Percentiles rank a stretch among this genome's conserved stretches.
Evolutionary conservation across 2,888 invertebrate species (phyloP).

Genomic region (Chamaedrilus cognettii): DNA sequence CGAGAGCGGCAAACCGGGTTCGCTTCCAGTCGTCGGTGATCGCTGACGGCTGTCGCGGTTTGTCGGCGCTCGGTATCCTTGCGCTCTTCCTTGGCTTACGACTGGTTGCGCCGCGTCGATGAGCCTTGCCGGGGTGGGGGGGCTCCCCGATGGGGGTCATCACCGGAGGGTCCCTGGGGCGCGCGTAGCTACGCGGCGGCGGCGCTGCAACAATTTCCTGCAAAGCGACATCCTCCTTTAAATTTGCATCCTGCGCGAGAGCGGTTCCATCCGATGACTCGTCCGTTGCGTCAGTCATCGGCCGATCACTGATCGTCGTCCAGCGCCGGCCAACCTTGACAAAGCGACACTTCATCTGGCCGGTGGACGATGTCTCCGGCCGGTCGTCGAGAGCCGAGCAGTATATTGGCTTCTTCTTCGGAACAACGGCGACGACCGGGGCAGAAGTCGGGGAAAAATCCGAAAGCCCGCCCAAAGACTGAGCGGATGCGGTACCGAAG

Average conservation of each 20-base stretch:
- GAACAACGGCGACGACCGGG: neutral
- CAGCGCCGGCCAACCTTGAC: constrained; percentile 1
- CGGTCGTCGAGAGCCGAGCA: neutral
- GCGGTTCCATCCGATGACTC: neutral
- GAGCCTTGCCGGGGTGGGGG: neutral
- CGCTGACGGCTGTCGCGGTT: neutral
- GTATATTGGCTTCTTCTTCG: constrained; percentile 2
- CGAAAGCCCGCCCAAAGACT: too few species aligned
- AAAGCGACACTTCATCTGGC: constrained; percentile 4
- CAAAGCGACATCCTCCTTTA: too few species aligned
- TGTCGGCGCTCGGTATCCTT: neutral
- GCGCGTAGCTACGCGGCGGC: neutral
- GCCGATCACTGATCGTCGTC: constrained; percentile 2
- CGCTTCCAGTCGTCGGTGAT: neutral
- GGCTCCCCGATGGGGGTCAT: neutral
- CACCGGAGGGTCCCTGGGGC: neutral
- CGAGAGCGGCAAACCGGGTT: neutral
- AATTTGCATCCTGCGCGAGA: neutral
- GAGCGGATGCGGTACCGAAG: too few species aligned
- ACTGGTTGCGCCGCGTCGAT: neutral
- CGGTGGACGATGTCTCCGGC: neutral
- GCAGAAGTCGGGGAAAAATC: too few species aligned
- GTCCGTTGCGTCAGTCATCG: neutral
- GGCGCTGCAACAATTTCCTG: too few species aligned
- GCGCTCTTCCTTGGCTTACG: constrained; percentile 2